Conservation (phyloP, 2,113 vertebrate genomes). For the Grammomys surdaster region DNA sequence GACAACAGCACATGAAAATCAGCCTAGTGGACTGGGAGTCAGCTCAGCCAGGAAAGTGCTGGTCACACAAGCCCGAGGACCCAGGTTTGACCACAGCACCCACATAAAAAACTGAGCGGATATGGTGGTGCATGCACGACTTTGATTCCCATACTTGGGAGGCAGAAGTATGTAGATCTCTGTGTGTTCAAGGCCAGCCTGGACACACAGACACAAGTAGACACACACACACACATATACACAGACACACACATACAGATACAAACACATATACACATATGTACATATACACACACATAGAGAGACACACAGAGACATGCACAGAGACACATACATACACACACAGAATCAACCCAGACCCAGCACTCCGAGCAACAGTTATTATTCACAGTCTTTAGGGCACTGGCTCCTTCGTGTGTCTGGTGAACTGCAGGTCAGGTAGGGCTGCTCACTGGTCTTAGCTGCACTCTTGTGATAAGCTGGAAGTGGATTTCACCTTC, state of each 20-base stretch:
- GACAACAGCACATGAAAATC: background rate
- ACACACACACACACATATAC: accelerated
- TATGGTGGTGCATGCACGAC: background rate
- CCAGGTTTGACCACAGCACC: background rate
- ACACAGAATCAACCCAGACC: background rate
- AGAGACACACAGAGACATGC: background rate
- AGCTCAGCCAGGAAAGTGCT: background rate
- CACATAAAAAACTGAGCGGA: background rate
- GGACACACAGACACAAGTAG: background rate
- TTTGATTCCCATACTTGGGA: background rate
- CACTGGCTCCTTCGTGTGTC: background rate
- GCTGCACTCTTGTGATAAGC: background rate
- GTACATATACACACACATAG: background rate
- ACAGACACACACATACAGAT: background rate
- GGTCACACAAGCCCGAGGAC: background rate
- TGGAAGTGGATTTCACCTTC: background rate
- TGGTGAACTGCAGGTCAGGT: background rate
- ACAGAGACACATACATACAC: background rate
- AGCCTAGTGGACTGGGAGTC: background rate
- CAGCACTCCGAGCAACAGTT: background rate
- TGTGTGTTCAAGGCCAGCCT: background rate
- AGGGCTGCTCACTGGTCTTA: background rate
- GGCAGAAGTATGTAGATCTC: background rate
- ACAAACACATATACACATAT: background rate
- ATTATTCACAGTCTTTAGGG: background rate